phyloP scores from a whole-genome alignment of 2,113 vertebrate species.

The Rattus rattus region DNA sequence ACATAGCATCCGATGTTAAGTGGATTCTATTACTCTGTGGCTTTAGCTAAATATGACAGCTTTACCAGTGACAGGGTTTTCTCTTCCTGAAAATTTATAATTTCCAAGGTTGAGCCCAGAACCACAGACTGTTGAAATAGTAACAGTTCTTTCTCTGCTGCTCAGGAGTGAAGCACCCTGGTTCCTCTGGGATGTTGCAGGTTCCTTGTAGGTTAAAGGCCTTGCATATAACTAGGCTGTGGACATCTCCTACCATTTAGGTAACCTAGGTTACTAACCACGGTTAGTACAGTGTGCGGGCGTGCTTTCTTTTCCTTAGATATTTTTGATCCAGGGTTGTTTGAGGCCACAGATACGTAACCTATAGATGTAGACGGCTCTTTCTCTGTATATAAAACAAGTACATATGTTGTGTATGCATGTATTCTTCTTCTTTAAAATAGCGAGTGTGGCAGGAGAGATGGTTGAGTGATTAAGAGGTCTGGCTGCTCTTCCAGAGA shows the following conservation, averaged over 20 bases:
- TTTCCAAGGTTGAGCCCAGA: not conserved
- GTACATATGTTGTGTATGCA: not conserved
- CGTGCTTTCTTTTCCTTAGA: not conserved
- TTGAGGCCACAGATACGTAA: not conserved
- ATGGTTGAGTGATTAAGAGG: not conserved
- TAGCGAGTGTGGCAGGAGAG: not conserved
- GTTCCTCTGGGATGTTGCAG: too few species aligned
- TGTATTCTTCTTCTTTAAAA: not conserved
- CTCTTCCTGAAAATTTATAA: not conserved
- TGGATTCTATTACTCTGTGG: not conserved
- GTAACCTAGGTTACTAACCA: not conserved
- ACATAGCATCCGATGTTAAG: not conserved
- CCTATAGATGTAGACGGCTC: not conserved
- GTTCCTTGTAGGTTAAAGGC: not conserved
- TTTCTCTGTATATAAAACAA: not conserved
- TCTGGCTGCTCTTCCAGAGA: not conserved
- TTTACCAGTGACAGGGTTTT: not conserved
- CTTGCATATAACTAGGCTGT: not conserved
- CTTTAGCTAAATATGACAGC: not conserved
- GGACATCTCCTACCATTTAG: not conserved
- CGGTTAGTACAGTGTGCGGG: too few species aligned
- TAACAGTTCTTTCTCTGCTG: not conserved
- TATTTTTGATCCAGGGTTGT: not conserved
- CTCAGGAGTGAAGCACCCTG: too few species aligned
- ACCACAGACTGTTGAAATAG: not conserved